A percentile compares a stretch with the other conserved stretches of the same genome.
These are phyloP conservation scores for Amiota communis DNA, from an alignment of 2,888 invertebrate species.

Conservation along the genomic window DNA sequence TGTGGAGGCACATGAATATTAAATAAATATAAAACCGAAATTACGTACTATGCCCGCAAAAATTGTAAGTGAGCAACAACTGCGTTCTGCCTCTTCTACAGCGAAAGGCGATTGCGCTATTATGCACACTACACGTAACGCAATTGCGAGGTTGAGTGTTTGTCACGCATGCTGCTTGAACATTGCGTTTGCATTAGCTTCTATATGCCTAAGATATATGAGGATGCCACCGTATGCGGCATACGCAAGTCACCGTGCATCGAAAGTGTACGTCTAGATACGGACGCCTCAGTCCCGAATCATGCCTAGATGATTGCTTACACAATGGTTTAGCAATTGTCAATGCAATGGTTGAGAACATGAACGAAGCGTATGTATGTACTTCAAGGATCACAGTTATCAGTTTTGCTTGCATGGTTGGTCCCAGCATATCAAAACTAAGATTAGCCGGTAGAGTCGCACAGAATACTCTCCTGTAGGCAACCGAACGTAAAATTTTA, in stretches of 20 bases:
- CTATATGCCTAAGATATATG: conserved; percentile 76
- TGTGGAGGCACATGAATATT: conserved; percentile 82
- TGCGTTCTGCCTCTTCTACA: conserved; percentile 77
- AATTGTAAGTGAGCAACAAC: conserved; percentile 54
- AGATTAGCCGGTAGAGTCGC: too few species aligned
- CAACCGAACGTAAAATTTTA: too few species aligned
- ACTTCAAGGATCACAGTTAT: too few species aligned
- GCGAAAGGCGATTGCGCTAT: conserved; percentile 80
- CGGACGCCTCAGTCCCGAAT: conserved; percentile 47
- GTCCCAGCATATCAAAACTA: too few species aligned
- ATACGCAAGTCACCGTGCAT: conserved; percentile 79
- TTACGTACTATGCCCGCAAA: conserved; percentile 64
- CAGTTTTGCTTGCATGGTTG: too few species aligned
- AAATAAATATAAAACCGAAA: too few species aligned
- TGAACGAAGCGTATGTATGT: too few species aligned
- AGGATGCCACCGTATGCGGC: conserved; percentile 80
- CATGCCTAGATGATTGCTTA: conserved; percentile 76
- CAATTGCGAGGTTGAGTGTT: conserved; percentile 86
- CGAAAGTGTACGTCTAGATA: conserved; percentile 53
- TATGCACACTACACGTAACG: conserved; percentile 82
- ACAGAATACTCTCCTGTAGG: too few species aligned
- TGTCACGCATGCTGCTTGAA: conserved; percentile 78
- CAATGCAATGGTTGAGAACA: too few species aligned
- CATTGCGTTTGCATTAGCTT: conserved; percentile 66
- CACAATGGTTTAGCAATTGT: too few species aligned